A percentile compares a stretch with the other conserved stretches of the same genome.
Evolutionary conservation across 1,140 invertebrate genomes (phyloP).

Genomic region (Aphis craccivora): DNA sequence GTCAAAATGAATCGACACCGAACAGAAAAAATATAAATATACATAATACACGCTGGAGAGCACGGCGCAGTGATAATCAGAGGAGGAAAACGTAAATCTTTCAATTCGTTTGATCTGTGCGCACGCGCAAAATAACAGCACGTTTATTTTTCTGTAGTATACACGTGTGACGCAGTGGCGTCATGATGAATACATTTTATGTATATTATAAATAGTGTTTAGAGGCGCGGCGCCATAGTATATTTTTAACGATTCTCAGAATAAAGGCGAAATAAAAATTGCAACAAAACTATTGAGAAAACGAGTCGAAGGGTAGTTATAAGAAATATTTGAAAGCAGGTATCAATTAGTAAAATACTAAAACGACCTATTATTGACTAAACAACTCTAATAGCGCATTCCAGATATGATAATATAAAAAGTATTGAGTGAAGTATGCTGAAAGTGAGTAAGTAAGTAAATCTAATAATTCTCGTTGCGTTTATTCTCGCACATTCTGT

Average conservation of each 20-base stretch:
- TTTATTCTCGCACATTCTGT: background rate
- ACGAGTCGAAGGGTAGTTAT: background rate
- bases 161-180: background rate
- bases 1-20: background rate
- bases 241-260: background rate
- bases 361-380: background rate
- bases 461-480: too few relatives aligned
- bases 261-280: background rate
- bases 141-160: background rate
- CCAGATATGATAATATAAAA: background rate
- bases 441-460: too few relatives aligned
- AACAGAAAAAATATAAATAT: conserved; percentile 1
- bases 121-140: background rate
- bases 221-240: background rate
- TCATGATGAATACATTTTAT: background rate
- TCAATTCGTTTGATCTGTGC: conserved; percentile 12
- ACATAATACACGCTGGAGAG: background rate
- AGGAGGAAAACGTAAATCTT: conserved; percentile 9
- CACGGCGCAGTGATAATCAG: background rate
- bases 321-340: background rate
- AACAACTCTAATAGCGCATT: background rate
- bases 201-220: background rate
- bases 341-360: background rate
- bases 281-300: background rate
- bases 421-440: background rate